phyloP scores from a whole-genome alignment of 2,888 invertebrate genomes.

The Macropis europaea region DNA sequence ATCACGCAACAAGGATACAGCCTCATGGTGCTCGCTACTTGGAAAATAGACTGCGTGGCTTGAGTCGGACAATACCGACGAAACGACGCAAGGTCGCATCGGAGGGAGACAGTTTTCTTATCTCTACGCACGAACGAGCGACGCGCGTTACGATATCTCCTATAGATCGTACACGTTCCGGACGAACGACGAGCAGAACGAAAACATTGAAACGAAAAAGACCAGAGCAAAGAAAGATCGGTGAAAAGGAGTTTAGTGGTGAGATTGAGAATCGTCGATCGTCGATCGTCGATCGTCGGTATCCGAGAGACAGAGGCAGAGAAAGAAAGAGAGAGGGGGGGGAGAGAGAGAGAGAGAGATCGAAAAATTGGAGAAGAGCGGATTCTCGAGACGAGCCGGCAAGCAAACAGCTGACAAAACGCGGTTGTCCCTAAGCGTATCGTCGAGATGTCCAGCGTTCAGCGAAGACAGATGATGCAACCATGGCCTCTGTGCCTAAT shows the following conservation, averaged over 20 bases:
- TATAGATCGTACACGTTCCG: not conserved
- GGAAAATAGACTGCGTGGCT: not conserved
- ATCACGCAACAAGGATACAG: too few relatives aligned
- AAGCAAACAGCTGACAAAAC: not conserved
- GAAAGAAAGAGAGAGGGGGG: not conserved
- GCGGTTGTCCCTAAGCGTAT: not conserved
- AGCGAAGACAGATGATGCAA: constrained; percentile 75
- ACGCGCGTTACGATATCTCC: not conserved
- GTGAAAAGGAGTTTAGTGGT: too few relatives aligned
- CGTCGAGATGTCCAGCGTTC: constrained; percentile 65
- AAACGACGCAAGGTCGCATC: constrained; percentile 7
- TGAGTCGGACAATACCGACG: not conserved
- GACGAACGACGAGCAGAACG: too few relatives aligned
- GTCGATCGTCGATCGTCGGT: too few relatives aligned
- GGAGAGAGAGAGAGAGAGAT: not conserved
- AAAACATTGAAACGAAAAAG: too few relatives aligned
- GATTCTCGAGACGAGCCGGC: not conserved
- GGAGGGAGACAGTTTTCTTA: not conserved
- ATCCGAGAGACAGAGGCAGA: not conserved
- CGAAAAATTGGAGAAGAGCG: not conserved
- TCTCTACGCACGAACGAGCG: not conserved
- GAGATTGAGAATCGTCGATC: too few relatives aligned
- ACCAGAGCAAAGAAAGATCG: too few relatives aligned
- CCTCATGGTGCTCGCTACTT: not conserved
- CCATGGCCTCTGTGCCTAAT: constrained; percentile 78